Evolutionary conservation across 2,888 invertebrate species (phyloP), one percentile per base, ranked within the genome.

Genomic region (Noctuana brunneofusca): DNA sequence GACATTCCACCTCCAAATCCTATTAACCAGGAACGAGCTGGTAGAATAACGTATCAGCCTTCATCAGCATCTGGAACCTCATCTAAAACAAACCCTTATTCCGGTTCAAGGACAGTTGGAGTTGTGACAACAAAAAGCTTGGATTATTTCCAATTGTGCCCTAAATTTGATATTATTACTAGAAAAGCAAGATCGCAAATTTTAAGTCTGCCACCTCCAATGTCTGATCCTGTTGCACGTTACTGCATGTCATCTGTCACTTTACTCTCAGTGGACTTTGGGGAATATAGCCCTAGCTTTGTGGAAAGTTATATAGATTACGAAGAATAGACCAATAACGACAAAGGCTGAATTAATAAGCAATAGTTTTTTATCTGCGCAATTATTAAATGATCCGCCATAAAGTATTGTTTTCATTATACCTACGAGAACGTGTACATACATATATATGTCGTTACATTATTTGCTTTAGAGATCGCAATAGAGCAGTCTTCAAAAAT

Each of bases 41-140:
- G 54, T 11, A 66, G 57, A 38, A 35, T 63, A 14, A 57, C 66
- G 24, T 66, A 67, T 54, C 64, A 65, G 16, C 63, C 62, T 11
- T 62, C 62, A 2, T 41, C 38, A 20, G 14, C 38, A 14, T 62
- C 62, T 5, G n/a, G 38, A 9, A 65, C 63, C 4, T 71, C 76
- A 6, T 60, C 66, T 3, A 74, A 73, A 60, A 70, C 73, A 3
- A 66, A 65, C 30, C 65, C 68, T 2, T 72, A 70, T 59, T 65
- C 69, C 27, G 67, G 67, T 16, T 70, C 70, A 11, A 74, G 64
- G 58, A 73, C 72, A 0, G 46, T 75, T 9, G 71, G 72, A 3
- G 48, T 71, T 5, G 59, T 72, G 4, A 65, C 64, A 12, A 43
- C 71, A 9, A 65, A 68, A 49, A 62, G 55, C 5, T 63, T 52